phyloP scores from a whole-genome alignment of 2,113 vertebrate genomes.

The Coptodon rendalli region DNA sequence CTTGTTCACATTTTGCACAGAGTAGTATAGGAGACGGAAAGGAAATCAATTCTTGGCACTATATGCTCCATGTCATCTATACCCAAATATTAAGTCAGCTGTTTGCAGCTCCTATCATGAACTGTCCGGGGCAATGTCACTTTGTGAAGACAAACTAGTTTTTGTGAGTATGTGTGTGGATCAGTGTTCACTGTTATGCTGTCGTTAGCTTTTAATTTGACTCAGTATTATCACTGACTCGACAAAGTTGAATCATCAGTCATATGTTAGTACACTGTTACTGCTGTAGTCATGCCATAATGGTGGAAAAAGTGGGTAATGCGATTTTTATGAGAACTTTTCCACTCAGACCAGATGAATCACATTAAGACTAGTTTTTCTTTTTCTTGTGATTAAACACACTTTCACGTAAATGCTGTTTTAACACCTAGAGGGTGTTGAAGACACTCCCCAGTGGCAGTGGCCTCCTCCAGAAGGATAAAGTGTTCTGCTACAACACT shows the following conservation, averaged over 20 bases:
- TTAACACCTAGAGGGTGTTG: background rate
- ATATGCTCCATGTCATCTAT: background rate
- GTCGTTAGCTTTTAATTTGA: background rate
- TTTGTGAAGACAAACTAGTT: background rate
- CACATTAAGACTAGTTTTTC: background rate
- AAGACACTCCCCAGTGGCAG: background rate
- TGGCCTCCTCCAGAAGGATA: background rate
- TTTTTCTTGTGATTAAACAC: background rate
- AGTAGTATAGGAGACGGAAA: slow-evolving; percentile 14
- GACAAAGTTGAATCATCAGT: background rate
- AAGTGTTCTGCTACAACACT: background rate
- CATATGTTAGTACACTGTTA: background rate
- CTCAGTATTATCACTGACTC: background rate
- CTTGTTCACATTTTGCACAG: slow-evolving; percentile 15
- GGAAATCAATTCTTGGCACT: slow-evolving; percentile 23
- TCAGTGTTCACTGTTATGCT: background rate
- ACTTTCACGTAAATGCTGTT: background rate
- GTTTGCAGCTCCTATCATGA: background rate
- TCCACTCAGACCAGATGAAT: background rate
- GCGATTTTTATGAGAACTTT: background rate
- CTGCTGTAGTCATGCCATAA: background rate
- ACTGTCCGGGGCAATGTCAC: background rate
- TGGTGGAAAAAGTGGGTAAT: background rate
- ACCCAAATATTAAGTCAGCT: background rate
- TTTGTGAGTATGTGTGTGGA: background rate